phyloP scores from a whole-genome alignment of 2,797 vertebrate species.

The Propithecus deckenii region DNA sequence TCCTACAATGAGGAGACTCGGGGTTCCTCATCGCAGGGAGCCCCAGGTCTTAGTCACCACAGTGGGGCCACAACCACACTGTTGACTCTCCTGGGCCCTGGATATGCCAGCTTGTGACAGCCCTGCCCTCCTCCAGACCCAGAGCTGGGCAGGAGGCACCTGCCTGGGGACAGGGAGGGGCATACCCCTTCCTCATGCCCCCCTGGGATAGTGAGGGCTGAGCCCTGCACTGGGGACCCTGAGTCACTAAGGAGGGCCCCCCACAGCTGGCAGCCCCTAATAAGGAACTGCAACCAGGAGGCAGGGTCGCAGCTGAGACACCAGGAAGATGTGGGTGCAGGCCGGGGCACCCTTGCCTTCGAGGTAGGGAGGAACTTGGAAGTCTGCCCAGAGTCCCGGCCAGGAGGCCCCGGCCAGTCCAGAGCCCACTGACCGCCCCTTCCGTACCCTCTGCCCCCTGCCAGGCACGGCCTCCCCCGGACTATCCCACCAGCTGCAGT shows the following conservation, averaged over 20 bases:
- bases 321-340: not conserved
- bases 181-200: not conserved
- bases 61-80: not conserved
- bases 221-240: not conserved
- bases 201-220: not conserved
- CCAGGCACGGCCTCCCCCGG: not conserved
- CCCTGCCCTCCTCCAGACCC: not conserved
- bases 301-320: no score
- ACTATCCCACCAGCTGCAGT: not conserved
- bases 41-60: not conserved
- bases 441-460: not conserved
- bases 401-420: accelerated
- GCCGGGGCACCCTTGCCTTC: not conserved
- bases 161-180: not conserved
- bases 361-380: no score
- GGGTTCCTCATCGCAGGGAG: not conserved
- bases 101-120: not conserved
- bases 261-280: not conserved
- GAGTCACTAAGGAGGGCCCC: not conserved
- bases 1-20: not conserved
- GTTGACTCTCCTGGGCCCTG: not conserved
- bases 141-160: not conserved
- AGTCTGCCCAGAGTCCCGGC: not conserved
- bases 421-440: accelerated
- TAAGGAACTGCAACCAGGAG: not conserved